Base-by-base conservation (phyloP, 2,888 invertebrate species). In the Disparrhopalites patrizii region DNA sequence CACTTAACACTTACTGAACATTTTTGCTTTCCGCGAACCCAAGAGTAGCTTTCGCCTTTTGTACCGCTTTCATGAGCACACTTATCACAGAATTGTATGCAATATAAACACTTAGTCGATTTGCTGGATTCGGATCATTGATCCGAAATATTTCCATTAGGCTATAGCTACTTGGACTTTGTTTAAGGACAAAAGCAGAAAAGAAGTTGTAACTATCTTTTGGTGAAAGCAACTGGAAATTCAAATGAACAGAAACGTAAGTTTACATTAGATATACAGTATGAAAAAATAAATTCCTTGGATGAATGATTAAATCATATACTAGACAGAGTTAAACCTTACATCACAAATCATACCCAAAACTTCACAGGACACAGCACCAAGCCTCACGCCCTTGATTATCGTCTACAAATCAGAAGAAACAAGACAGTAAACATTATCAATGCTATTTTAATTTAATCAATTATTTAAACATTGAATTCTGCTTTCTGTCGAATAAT, bases 201-300 rank as follows among this genome's bases (percentile, higher is more conserved):
- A 65, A 60, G 36, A 65, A 65, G 20, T 38, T 65, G 33, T 65
- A 65, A 13, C 51, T 33, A 40, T 65, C 58, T 51, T 65, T 65
- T 1, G 50, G 23, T 23, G 31, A 28, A 8, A 58, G 40, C n/a
- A 38, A 28, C 64, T 64, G 18, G 30, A 40, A 31, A n/a, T 30
- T 28, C 8, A 40, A 57, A 51, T 36, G 20, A n/a, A 30, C 27
- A 40, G 40, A 7, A 7, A 5, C 40, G 13, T 18, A 4, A n/a
- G n/a, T n/a, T n/a, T n/a, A n/a, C n/a, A n/a, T n/a, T n/a, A n/a
- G n/a, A n/a, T n/a, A n/a, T n/a, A n/a, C n/a, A n/a, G n/a, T n/a
- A n/a, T n/a, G n/a, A n/a, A n/a, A n/a, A n/a, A n/a, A n/a, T n/a
- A n/a, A n/a, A n/a, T n/a, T n/a, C n/a, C n/a, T n/a, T n/a, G n/a